Conservation (phyloP, 2,797 vertebrate species). For the Margarornis squamiger region DNA sequence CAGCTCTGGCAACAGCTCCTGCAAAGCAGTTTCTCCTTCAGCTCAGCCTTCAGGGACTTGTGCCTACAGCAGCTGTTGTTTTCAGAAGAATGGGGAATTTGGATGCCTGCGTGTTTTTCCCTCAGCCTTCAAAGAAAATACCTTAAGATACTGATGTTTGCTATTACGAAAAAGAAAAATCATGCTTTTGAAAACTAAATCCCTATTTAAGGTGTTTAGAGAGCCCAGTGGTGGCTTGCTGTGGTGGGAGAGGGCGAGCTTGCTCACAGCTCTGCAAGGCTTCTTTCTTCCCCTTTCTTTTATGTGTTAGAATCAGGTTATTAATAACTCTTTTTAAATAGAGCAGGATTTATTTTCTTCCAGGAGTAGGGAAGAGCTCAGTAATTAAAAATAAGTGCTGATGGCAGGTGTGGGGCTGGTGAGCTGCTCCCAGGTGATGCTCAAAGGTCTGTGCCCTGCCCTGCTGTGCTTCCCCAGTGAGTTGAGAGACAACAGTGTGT, state of each 20-base stretch:
- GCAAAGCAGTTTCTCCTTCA: not conserved
- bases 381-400: conserved; percentile 19
- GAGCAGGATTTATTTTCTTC: not conserved
- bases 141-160: not conserved
- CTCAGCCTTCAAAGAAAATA: not conserved
- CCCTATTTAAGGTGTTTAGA: not conserved
- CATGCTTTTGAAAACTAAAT: not conserved
- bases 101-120: not conserved
- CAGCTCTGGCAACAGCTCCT: not conserved
- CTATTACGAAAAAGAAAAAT: not conserved
- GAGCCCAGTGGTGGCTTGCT: not conserved
- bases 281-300: not conserved
- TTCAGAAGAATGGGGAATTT: not conserved
- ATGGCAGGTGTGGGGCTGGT: not conserved
- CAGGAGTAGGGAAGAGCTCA: not conserved
- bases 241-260: not conserved
- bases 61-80: not conserved
- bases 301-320: not conserved
- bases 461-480: accelerated
- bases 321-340: conserved; percentile 58
- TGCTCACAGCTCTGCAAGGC: not conserved
- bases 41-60: not conserved
- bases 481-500: not conserved
- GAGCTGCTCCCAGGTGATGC: not conserved
- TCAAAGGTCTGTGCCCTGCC: not conserved